A percentile compares a stretch with the other conserved stretches of the same genome.
phyloP scores from a whole-genome alignment of 2,888 invertebrate genomes.

The Xestia sexstrigata region DNA sequence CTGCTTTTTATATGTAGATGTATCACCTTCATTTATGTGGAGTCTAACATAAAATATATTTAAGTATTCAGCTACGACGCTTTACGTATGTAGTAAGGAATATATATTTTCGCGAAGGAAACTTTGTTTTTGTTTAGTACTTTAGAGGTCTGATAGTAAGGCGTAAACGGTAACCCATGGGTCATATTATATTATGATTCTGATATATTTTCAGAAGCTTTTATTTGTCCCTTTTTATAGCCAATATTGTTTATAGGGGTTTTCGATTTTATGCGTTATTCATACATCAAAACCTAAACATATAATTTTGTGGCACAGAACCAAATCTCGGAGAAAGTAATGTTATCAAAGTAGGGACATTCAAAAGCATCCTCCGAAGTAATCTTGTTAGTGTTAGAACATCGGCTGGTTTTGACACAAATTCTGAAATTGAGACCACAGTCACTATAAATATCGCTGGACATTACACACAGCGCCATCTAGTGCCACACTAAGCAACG shows the following conservation, averaged over 20 bases:
- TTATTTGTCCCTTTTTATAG: slow-evolving; percentile 10
- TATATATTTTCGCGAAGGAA: slow-evolving; percentile 29
- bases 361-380: too few relatives aligned
- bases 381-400: background rate
- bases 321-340: background rate
- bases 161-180: slow-evolving; percentile 9
- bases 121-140: slow-evolving; percentile 33
- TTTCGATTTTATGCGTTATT: slow-evolving; percentile 5
- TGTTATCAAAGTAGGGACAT: background rate
- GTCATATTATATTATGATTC: background rate
- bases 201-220: background rate
- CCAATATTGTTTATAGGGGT: slow-evolving; percentile 1
- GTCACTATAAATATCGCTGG: too few relatives aligned
- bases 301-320: background rate
- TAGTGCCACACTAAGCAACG: too few relatives aligned
- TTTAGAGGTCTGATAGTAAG: slow-evolving; percentile 15
- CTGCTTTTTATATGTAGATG: slow-evolving; percentile 59
- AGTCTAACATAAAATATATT: slow-evolving; percentile 57
- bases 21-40: slow-evolving; percentile 56
- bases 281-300: background rate
- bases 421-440: background rate
- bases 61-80: slow-evolving; percentile 45
- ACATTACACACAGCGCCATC: too few relatives aligned
- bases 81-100: slow-evolving; percentile 18
- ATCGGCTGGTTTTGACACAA: background rate